Conservation (phyloP, 2,113 vertebrate species). For the Anolis carolinensis region DNA sequence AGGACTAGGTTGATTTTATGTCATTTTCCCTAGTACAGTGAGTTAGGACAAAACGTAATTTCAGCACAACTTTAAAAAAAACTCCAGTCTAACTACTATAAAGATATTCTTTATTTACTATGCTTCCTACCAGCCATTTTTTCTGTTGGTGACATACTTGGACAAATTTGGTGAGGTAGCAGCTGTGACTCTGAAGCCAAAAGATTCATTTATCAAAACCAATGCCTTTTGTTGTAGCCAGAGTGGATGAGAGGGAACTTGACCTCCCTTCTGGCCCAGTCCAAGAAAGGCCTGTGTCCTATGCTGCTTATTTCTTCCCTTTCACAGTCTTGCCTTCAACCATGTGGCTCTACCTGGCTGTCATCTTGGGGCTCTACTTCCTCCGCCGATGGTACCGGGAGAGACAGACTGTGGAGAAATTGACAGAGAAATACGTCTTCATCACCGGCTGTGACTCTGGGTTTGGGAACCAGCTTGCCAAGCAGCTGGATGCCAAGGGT, state of each 20-base stretch:
- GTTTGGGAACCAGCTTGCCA: not conserved
- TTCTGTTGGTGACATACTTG: no score
- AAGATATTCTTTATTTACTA: no score
- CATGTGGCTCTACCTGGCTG: slow-evolving; percentile 2
- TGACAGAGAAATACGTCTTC: not conserved
- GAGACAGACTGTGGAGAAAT: not conserved
- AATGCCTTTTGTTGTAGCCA: not conserved
- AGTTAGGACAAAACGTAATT: no score
- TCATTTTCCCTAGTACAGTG: no score
- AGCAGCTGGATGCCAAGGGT: not conserved
- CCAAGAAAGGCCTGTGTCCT: not conserved
- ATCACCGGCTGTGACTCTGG: not conserved
- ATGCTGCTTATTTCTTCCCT: not conserved
- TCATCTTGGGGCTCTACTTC: not conserved
- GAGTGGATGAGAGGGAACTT: not conserved
- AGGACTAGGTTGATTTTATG: no score
- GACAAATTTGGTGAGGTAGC: no score
- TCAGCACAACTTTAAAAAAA: no score
- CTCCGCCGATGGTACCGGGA: not conserved
- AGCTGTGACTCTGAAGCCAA: no score
- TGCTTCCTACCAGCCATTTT: no score
- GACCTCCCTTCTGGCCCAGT: no score
- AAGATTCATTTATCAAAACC: no score
- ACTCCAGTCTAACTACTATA: no score
- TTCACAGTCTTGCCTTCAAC: not conserved